Conservation (phyloP, 2,888 invertebrate species). For the Coelogynopora nodosa region DNA sequence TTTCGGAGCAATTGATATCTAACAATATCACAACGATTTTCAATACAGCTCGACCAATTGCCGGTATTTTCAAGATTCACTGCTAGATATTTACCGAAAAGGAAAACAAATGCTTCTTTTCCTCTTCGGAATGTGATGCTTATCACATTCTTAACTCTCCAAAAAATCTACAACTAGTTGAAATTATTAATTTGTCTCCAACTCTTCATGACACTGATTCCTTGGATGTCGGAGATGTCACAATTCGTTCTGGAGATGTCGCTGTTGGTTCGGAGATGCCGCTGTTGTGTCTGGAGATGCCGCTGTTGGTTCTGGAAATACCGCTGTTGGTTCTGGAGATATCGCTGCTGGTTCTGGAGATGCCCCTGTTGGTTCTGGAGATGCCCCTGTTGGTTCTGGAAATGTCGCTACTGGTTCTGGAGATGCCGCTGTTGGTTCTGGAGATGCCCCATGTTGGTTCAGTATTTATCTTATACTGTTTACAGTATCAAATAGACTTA, state of each 20-base stretch:
- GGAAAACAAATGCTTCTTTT: not conserved
- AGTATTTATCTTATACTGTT: too few species aligned
- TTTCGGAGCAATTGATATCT: not conserved
- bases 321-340: constrained; percentile 22
- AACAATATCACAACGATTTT: not conserved
- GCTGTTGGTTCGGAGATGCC: constrained; percentile 20
- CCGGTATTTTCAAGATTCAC: not conserved
- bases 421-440: constrained; percentile 5
- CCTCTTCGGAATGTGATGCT: not conserved
- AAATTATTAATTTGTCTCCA: constrained; percentile 24
- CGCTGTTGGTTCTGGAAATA: constrained; percentile 21
- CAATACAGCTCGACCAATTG: not conserved
- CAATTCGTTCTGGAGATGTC: constrained; percentile 9
- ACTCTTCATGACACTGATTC: constrained; percentile 18
- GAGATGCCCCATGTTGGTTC: constrained; percentile 11
- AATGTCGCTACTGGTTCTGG: constrained; percentile 8
- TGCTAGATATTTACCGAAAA: not conserved
- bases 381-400: not conserved
- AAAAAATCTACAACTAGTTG: constrained; percentile 19
- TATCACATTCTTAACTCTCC: not conserved
- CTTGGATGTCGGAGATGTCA: constrained; percentile 14
- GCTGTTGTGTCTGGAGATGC: constrained; percentile 12
- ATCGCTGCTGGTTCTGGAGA: constrained; percentile 14
- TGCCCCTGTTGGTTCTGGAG: constrained; percentile 19
- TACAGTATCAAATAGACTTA: not conserved